Conservation (phyloP, 2,113 vertebrate genomes). For the Vulpes vulpes region DNA sequence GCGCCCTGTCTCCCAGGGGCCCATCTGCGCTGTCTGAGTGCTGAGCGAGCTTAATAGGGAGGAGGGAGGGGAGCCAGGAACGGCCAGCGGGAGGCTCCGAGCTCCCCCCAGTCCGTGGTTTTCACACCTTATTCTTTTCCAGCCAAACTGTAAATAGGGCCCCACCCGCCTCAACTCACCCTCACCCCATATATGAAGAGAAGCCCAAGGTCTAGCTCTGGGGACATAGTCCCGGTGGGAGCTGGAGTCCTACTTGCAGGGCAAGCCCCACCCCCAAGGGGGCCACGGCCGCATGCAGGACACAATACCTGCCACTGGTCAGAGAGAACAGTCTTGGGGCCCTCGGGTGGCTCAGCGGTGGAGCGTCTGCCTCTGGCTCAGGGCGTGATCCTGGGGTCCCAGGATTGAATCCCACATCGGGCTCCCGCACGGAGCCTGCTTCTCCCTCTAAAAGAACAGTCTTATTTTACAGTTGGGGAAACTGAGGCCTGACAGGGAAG, state of each 20-base stretch:
- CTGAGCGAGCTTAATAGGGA: background rate
- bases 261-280: background rate
- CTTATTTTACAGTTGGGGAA: background rate
- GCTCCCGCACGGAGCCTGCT: too few species aligned
- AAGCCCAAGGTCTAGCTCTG: background rate
- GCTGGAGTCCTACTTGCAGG: background rate
- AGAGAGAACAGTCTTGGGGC: background rate
- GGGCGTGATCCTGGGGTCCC: too few species aligned
- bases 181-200: background rate
- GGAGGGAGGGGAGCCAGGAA: background rate
- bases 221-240: background rate
- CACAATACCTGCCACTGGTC: accelerated
- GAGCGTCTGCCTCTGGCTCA: too few species aligned
- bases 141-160: background rate
- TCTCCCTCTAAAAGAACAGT: too few species aligned
- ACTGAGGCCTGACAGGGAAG: background rate
- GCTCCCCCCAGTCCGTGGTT: background rate
- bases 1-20: background rate
- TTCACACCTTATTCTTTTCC: background rate
- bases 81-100: accelerated
- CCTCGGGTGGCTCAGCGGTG: too few species aligned
- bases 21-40: accelerated
- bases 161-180: background rate
- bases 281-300: background rate
- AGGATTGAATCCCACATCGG: too few species aligned